Percentiles rank a stretch among this genome's conserved stretches.
phyloP scores from a whole-genome alignment of 2,797 vertebrate genomes.

The Cercopithecus diana region DNA sequence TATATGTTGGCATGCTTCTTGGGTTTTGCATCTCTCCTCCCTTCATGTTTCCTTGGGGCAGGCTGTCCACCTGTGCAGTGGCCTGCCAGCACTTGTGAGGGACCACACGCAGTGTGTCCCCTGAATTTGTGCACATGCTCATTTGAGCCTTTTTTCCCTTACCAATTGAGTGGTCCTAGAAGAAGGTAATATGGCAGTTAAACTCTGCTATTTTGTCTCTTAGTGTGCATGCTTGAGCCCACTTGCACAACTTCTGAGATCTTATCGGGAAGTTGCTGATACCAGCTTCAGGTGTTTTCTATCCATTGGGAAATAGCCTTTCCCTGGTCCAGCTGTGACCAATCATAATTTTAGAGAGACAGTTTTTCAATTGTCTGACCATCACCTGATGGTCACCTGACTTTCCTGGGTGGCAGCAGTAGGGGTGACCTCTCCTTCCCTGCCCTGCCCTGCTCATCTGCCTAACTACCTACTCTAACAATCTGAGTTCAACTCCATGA shows the following conservation, averaged over 20 bases:
- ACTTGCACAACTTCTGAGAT: background rate
- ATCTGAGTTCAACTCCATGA: background rate
- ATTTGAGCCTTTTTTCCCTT: background rate
- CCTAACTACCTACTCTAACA: too few relatives aligned
- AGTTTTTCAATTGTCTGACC: background rate
- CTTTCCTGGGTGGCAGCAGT: background rate
- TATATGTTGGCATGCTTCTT: background rate
- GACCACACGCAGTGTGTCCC: background rate
- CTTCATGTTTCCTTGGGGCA: background rate
- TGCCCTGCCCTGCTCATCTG: background rate
- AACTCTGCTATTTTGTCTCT: background rate
- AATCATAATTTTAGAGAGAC: background rate
- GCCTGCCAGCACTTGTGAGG: background rate
- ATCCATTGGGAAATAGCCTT: fast-evolving
- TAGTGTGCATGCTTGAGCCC: background rate
- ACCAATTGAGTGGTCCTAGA: background rate
- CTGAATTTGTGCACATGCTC: background rate
- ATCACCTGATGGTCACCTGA: background rate
- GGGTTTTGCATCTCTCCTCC: background rate
- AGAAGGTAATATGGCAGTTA: background rate
- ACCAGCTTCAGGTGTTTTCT: background rate
- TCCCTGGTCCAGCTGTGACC: background rate
- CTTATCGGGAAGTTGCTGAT: background rate
- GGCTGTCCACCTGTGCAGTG: background rate
- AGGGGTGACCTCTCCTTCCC: background rate